These are phyloP conservation scores for Drosophila kanekoi DNA, from an alignment of 2,888 invertebrate species.

Conservation along the genomic window DNA sequence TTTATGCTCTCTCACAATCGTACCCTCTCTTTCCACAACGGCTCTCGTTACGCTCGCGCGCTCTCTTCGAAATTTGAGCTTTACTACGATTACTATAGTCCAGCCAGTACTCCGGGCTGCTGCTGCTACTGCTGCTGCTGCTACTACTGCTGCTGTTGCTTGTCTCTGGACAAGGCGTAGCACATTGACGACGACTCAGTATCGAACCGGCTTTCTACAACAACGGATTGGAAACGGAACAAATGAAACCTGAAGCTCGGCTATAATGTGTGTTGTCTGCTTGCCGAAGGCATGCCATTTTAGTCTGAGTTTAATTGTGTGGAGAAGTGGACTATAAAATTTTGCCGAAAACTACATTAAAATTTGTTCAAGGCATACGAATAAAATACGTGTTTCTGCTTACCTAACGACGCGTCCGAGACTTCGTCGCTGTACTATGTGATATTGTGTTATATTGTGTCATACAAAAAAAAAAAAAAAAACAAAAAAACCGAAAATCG, in stretches of 20 bases:
- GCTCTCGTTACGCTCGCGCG: constrained; percentile 39
- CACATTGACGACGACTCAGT: constrained; percentile 78
- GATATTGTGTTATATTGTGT: constrained; percentile 30
- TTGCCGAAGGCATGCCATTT: constrained; percentile 52
- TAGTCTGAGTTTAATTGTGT: constrained; percentile 28
- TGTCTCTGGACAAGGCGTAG: constrained; percentile 72
- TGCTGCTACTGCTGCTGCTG: constrained; percentile 47
- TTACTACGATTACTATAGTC: constrained; percentile 74
- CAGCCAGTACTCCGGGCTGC: constrained; percentile 46
- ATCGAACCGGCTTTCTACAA: constrained; percentile 85
- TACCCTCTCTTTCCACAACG: constrained; percentile 4
- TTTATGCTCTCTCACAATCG: constrained; percentile 28
- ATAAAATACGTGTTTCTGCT: constrained; percentile 43
- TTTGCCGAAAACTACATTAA: constrained; percentile 58
- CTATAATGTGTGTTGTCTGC: constrained; percentile 52
- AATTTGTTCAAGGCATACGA: constrained; percentile 47
- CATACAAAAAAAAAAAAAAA: constrained; percentile 25
- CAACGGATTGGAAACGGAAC: constrained; percentile 81
- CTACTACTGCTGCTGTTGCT: constrained; percentile 36
- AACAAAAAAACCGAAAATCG: constrained; percentile 28
- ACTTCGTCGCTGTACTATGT: constrained; percentile 16
- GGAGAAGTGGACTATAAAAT: constrained; percentile 47
- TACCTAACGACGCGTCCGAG: constrained; percentile 16
- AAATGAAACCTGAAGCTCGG: constrained; percentile 54
- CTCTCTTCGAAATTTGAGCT: constrained; percentile 61